phyloP scores from a whole-genome alignment of 2,797 vertebrate genomes.

The Rhinichthys osculus region DNA sequence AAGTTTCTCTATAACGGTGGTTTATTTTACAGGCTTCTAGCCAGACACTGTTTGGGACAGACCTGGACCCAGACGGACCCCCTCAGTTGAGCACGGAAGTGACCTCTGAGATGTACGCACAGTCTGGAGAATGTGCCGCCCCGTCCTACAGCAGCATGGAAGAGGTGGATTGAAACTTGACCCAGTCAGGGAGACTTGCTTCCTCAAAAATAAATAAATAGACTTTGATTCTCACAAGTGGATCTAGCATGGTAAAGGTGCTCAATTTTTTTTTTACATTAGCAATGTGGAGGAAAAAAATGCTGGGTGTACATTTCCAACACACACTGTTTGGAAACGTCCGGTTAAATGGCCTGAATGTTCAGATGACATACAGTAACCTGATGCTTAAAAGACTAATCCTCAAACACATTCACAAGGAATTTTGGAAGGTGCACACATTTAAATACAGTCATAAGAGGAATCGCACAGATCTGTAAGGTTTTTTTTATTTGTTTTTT shows the following conservation, averaged over 20 bases:
- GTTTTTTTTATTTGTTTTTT: neutral
- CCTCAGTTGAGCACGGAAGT: constrained; percentile 85
- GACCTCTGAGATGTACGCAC: constrained; percentile 83
- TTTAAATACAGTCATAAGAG: neutral
- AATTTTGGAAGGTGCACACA: constrained; percentile 12
- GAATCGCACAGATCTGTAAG: constrained; percentile 34
- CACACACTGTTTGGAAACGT: constrained; percentile 10
- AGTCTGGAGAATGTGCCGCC: constrained; percentile 83
- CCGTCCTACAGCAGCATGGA: constrained; percentile 98
- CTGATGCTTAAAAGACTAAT: constrained; percentile 21
- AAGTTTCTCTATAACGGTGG: constrained; percentile 63
- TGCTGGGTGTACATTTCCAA: constrained; percentile 16
- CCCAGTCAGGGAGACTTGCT: constrained; percentile 48
- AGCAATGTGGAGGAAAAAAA: neutral
- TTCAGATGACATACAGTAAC: neutral
- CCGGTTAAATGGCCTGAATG: neutral
- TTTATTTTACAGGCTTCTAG: constrained; percentile 91
- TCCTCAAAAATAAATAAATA: constrained; percentile 45
- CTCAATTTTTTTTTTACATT: constrained; percentile 49
- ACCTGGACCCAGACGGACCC: constrained; percentile 87
- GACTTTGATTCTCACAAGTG: constrained; percentile 59
- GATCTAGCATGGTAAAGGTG: constrained; percentile 58
- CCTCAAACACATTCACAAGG: neutral
- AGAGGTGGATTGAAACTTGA: constrained; percentile 88
- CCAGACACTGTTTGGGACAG: constrained; percentile 84